phyloP scores from a whole-genome alignment of 2,113 vertebrate species.

The Microtus ochrogaster region DNA sequence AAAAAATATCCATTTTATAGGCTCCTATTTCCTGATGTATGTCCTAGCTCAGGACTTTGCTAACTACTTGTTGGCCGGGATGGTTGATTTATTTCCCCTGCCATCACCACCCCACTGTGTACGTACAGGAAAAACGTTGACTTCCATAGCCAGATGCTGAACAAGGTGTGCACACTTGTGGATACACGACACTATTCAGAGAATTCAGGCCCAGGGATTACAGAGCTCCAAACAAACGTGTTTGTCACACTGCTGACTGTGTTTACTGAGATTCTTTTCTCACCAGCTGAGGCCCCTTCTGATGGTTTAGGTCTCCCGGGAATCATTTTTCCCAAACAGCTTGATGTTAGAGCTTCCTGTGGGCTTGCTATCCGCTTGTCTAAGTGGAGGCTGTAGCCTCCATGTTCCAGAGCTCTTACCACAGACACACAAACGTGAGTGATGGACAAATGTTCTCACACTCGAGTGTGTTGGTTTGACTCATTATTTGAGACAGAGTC shows the following conservation, averaged over 20 bases:
- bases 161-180: conserved; percentile 9
- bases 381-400: conserved; percentile 54
- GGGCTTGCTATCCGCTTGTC: conserved; percentile 51
- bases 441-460: conserved; percentile 32
- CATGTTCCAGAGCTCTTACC: neutral
- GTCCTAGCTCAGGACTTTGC: conserved; percentile 46
- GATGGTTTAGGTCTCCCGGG: conserved; percentile 70
- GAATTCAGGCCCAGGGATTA: conserved; percentile 61
- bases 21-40: conserved; percentile 31
- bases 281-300: conserved; percentile 74
- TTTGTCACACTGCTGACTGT: conserved; percentile 72
- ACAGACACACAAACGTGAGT: conserved; percentile 40
- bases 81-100: conserved; percentile 47
- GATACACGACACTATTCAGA: conserved; percentile 55
- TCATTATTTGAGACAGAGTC: neutral
- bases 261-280: conserved; percentile 74
- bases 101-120: conserved; percentile 7
- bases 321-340: conserved; percentile 71
- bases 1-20: conserved; percentile 65
- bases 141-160: conserved; percentile 66
- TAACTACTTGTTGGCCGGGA: conserved; percentile 53
- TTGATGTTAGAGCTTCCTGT: conserved; percentile 60
- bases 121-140: conserved; percentile 16
- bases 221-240: conserved; percentile 61
- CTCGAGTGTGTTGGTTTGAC: neutral